Conservation (phyloP, 2,888 invertebrate genomes). For the Mythimna impura region DNA sequence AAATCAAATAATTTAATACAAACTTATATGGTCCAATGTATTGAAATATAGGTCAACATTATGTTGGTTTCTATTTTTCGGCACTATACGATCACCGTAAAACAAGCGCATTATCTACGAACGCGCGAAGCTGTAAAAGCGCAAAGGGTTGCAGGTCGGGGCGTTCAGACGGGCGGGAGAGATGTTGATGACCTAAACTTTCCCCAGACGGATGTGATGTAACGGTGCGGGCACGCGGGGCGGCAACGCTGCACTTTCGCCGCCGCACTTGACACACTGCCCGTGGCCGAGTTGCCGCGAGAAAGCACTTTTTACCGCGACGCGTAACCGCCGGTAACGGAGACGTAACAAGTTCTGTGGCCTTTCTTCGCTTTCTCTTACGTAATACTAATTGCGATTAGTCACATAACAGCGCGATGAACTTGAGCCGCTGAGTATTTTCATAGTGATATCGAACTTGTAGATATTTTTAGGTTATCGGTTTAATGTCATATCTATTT, state of each 20-base stretch:
- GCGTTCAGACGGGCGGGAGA: constrained; percentile 51
- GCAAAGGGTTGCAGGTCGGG: constrained; percentile 8
- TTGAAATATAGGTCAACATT: constrained; percentile 35
- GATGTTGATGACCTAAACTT: constrained; percentile 86
- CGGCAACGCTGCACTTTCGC: constrained; percentile 89
- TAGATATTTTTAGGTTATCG: constrained; percentile 66
- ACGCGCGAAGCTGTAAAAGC: neutral
- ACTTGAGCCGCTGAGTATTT: constrained; percentile 76
- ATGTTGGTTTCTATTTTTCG: constrained; percentile 1
- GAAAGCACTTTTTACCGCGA: constrained; percentile 89
- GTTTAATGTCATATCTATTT: constrained; percentile 33
- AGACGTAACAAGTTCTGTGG: constrained; percentile 85
- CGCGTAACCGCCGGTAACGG: constrained; percentile 85
- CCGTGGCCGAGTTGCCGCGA: constrained; percentile 89
- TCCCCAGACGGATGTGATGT: constrained; percentile 88
- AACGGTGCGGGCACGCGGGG: constrained; percentile 79
- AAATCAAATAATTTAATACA: constrained; percentile 52
- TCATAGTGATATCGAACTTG: constrained; percentile 48
- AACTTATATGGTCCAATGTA: constrained; percentile 1
- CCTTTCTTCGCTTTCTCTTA: constrained; percentile 90
- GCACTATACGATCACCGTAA: neutral
- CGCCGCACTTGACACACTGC: constrained; percentile 90
- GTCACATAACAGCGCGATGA: constrained; percentile 84
- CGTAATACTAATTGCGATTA: constrained; percentile 86
- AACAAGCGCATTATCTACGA: neutral